Conservation (phyloP, 2,888 invertebrate species). For the Pegoplata infirma region DNA sequence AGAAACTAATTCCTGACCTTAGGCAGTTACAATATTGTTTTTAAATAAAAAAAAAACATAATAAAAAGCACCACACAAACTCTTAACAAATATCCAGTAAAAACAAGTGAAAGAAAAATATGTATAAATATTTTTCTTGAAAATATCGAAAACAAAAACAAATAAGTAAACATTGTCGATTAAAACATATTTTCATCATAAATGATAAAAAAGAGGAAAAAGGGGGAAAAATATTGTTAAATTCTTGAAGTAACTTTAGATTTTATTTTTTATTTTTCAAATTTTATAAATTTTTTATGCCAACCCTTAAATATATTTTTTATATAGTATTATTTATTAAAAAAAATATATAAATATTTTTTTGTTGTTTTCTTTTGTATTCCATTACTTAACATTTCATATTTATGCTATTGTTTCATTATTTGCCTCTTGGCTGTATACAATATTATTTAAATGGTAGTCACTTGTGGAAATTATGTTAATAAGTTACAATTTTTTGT, state of each 20-base stretch:
- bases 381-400: conserved; percentile 20
- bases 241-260: conserved; percentile 45
- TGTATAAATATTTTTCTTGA: conserved; percentile 13
- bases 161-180: conserved; percentile 6
- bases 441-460: conserved; percentile 50
- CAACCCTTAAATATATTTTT: conserved; percentile 34
- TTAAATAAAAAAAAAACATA: conserved; percentile 40
- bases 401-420: conserved; percentile 19
- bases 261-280: conserved; percentile 9
- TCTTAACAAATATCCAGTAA: too few relatives aligned
- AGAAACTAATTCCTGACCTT: conserved; percentile 49
- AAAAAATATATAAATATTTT: not conserved
- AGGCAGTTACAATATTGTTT: conserved; percentile 50
- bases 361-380: conserved; percentile 9
- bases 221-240: conserved; percentile 12
- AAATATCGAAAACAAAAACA: conserved; percentile 2
- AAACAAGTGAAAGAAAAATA: conserved; percentile 12
- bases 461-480: conserved; percentile 56
- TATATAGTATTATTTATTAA: conserved; percentile 1
- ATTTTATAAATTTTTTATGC: conserved; percentile 2
- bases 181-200: conserved; percentile 32
- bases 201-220: conserved; percentile 34
- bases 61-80: not conserved
- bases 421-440: conserved; percentile 44
- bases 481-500: conserved; percentile 47